These are phyloP conservation scores for Caracal caracal DNA, from an alignment of 2,113 vertebrate species.

Conservation along the genomic window DNA sequence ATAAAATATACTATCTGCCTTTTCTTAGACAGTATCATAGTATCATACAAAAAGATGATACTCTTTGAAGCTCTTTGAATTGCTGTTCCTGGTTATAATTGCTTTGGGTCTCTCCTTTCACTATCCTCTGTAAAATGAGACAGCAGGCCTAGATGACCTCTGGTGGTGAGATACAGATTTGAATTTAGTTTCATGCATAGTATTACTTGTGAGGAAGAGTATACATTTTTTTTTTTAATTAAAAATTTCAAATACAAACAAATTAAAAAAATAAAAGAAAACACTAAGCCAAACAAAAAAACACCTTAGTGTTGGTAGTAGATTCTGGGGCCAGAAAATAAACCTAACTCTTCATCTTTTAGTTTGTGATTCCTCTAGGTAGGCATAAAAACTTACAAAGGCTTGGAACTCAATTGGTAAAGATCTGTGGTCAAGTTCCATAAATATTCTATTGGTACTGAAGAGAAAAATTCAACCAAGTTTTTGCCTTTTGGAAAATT, in stretches of 20 bases:
- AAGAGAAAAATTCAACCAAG: conserved; percentile 16
- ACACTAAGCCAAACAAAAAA: not conserved
- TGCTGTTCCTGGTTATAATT: not conserved
- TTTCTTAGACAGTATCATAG: not conserved
- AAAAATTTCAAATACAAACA: not conserved
- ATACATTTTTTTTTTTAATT: not conserved
- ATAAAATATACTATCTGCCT: not conserved
- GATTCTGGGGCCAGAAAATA: not conserved
- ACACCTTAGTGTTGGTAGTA: not conserved
- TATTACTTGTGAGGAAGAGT: not conserved
- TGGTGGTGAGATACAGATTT: not conserved
- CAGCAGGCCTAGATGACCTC: not conserved
- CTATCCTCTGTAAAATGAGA: not conserved
- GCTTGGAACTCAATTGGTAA: conserved; percentile 6
- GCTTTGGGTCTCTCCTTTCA: not conserved
- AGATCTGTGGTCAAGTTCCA: not conserved
- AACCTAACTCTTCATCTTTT: not conserved
- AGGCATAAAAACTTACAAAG: conserved; percentile 1
- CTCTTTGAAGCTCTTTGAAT: not conserved
- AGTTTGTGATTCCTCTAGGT: not conserved
- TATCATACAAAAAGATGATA: not conserved
- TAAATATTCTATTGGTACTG: not conserved
- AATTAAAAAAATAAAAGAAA: not conserved
- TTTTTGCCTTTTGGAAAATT: not conserved
- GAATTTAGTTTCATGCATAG: not conserved